These are phyloP conservation scores for Leptatherina wallacei DNA, from an alignment of 2,797 vertebrate species.

Conservation along the genomic window DNA sequence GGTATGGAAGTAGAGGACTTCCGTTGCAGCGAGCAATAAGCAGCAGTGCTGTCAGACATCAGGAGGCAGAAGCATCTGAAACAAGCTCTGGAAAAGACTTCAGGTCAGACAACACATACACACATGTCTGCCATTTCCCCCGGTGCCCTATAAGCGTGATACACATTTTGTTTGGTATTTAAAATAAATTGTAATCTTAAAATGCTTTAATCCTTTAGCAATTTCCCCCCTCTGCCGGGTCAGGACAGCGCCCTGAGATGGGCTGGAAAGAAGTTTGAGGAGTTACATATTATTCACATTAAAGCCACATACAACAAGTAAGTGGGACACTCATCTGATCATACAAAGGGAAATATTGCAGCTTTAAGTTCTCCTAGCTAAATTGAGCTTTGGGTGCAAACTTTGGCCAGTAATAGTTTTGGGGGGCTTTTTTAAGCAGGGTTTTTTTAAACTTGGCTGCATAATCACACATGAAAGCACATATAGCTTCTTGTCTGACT, in stretches of 20 bases:
- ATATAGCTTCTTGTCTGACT: not conserved
- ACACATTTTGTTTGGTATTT: not conserved
- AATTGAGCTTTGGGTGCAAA: not conserved
- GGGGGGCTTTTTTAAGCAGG: not conserved
- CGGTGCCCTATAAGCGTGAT: not conserved
- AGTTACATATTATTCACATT: slow-evolving; percentile 89
- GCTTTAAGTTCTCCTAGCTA: not conserved
- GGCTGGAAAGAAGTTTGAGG: slow-evolving; percentile 90
- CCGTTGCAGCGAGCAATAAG: slow-evolving; percentile 60
- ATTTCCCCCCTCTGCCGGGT: slow-evolving; percentile 84
- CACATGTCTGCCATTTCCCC: not conserved
- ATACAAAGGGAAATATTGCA: not conserved
- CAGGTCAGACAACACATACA: slow-evolving; percentile 58
- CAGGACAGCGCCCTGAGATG: slow-evolving; percentile 86
- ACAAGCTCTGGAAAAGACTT: slow-evolving; percentile 41
- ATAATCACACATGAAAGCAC: not conserved
- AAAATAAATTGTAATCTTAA: not conserved
- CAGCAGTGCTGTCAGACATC: slow-evolving; percentile 47
- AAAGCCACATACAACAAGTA: slow-evolving; percentile 98
- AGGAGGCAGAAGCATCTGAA: slow-evolving; percentile 46
- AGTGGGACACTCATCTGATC: slow-evolving; percentile 55
- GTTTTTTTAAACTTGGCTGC: not conserved
- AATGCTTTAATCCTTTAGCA: slow-evolving; percentile 69
- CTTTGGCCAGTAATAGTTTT: not conserved
- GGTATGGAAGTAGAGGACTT: slow-evolving; percentile 38